These are phyloP conservation scores for Forbesichthys agassizii DNA, from an alignment of 2,113 vertebrate species.

Conservation along the genomic window DNA sequence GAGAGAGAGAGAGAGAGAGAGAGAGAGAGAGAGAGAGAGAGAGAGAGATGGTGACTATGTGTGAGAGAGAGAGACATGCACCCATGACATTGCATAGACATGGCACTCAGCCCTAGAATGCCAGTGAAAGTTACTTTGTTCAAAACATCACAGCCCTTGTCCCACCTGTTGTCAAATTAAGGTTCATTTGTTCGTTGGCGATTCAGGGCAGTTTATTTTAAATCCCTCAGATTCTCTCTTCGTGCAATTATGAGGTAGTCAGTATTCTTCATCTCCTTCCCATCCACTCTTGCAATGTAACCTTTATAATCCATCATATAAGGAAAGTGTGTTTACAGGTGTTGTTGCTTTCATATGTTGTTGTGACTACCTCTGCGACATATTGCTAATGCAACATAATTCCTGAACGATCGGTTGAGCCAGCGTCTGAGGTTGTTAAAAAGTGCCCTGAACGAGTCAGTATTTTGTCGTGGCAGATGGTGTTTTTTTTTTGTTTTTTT, in stretches of 20 bases:
- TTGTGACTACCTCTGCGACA: slow-evolving; percentile 17
- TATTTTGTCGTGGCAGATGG: slow-evolving; percentile 31
- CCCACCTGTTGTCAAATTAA: slow-evolving; percentile 8
- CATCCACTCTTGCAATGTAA: background rate
- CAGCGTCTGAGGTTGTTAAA: background rate
- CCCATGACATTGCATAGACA: slow-evolving; percentile 22
- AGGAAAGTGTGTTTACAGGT: background rate
- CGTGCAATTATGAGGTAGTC: slow-evolving; percentile 6
- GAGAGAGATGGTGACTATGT: background rate
- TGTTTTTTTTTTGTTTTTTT: background rate
- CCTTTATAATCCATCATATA: background rate
- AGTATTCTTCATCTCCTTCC: background rate
- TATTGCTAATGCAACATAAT: slow-evolving; percentile 17
- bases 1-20: slow-evolving; percentile 22
- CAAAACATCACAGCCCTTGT: background rate
- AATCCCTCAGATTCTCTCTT: slow-evolving; percentile 13
- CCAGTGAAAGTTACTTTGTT: background rate
- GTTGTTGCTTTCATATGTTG: background rate
- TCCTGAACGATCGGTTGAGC: background rate
- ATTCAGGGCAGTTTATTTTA: slow-evolving; percentile 9
- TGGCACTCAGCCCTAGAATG: background rate
- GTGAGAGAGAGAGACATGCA: slow-evolving; percentile 16
- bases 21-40: background rate
- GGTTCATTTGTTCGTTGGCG: background rate
- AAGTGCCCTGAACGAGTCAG: background rate